phyloP scores from a whole-genome alignment of 2,797 vertebrate species.

The Salmo trutta region DNA sequence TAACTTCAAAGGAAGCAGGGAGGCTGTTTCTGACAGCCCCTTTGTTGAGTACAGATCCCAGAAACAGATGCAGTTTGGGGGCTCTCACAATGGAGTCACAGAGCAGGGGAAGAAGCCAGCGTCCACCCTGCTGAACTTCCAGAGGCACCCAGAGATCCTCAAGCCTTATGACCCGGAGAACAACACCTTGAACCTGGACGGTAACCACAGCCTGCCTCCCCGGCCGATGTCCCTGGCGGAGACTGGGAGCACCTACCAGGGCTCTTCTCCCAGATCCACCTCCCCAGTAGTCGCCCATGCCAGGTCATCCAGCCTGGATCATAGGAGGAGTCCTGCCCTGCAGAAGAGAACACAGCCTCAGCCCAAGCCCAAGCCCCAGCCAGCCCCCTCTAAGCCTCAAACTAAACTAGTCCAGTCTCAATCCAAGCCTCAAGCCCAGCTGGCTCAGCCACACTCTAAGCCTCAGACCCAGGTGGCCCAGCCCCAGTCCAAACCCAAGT shows the following conservation, averaged over 20 bases:
- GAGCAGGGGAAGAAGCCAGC: constrained; percentile 66
- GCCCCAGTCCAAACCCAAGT: constrained; percentile 53
- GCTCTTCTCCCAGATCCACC: constrained; percentile 64
- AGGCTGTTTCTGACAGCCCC: constrained; percentile 72
- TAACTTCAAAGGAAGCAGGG: constrained; percentile 66
- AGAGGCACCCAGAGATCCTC: constrained; percentile 90
- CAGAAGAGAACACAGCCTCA: constrained; percentile 61
- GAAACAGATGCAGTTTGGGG: constrained; percentile 62
- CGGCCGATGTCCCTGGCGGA: constrained; percentile 55
- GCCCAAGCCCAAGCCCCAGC: constrained; percentile 31
- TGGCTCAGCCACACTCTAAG: constrained; percentile 28
- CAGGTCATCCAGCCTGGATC: constrained; percentile 59
- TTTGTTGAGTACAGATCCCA: constrained; percentile 76
- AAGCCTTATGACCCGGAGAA: constrained; percentile 90
- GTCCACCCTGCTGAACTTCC: constrained; percentile 84
- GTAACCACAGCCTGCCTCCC: constrained; percentile 60
- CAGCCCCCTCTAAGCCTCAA: constrained; percentile 34
- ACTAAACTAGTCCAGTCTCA: constrained; percentile 47
- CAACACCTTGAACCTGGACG: constrained; percentile 71
- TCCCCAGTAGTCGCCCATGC: constrained; percentile 29
- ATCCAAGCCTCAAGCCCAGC: constrained; percentile 29
- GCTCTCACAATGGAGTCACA: constrained; percentile 68
- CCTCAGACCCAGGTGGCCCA: constrained; percentile 43
- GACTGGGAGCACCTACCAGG: constrained; percentile 61
- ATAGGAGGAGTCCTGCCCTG: constrained; percentile 43